Evolutionary conservation across 2,888 invertebrate genomes (phyloP).

Genomic region (Ennomos fuscantarius): DNA sequence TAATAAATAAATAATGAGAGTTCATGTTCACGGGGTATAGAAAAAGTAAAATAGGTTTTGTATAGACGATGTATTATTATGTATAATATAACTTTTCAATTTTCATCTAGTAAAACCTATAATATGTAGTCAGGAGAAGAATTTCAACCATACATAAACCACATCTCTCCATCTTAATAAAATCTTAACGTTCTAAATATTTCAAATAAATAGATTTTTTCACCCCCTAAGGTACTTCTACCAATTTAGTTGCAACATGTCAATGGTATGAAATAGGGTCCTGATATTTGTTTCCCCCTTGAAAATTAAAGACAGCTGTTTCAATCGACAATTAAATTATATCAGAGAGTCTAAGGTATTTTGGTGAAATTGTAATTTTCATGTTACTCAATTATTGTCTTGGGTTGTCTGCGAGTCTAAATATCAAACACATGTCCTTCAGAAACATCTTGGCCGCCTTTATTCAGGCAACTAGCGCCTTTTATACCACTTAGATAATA

Average conservation of each 20-base stretch:
- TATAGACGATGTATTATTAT: no score
- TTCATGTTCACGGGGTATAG: no score
- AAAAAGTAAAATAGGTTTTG: no score
- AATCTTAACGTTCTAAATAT: constrained; percentile 48
- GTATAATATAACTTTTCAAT: no score
- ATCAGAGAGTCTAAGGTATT: constrained; percentile 18
- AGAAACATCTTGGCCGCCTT: no score
- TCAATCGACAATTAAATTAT: constrained; percentile 49
- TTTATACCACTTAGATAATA: no score
- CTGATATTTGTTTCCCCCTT: constrained; percentile 67
- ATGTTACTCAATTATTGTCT: no score
- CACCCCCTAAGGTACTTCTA: constrained; percentile 57
- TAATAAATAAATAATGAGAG: no score
- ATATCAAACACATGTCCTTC: no score
- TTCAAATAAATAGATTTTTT: constrained; percentile 71
- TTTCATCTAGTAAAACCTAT: no score
- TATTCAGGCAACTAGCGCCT: no score
- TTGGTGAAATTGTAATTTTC: background rate
- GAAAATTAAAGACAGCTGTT: constrained; percentile 58
- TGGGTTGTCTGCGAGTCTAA: no score
- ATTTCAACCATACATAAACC: constrained; percentile 22
- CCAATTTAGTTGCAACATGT: constrained; percentile 78
- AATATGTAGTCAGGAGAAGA: background rate
- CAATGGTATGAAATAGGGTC: constrained; percentile 67
- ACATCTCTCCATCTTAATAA: constrained; percentile 39